Base-by-base conservation (phyloP, 2,888 invertebrate genomes). In the Trichopria drosophilae region DNA sequence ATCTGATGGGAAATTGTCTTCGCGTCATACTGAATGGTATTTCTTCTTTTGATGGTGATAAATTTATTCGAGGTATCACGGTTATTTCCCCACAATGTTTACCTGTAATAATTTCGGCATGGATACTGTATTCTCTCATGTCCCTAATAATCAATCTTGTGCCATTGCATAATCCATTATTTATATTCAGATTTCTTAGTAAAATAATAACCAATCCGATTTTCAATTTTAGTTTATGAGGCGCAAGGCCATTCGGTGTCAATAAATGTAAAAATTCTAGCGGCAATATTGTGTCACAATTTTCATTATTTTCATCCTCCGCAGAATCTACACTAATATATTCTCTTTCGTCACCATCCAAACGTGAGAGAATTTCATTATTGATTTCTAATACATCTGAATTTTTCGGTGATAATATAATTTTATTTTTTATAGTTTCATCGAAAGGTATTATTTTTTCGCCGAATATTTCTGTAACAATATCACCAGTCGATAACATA, bases 1-100 rank as follows among this genome's bases (percentile, higher is more conserved):
- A 46, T 36, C 63, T 47, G 35, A 68, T 55, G 9, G 65, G 64
- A 58, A 66, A 68, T 50, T 68, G 66, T 5, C 61, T 7, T 16
- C 61, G 49, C 49, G 61, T 65, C 41, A 68, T 65, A 39, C 56
- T 43, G 34, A 69, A 53, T 42, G 59, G 59, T 9, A 15, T 35
- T 6, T 15, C 15, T 15, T 35, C 35, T 15, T 15, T 6, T 5
- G 35, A 5, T 35, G 35, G 5, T 16, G 4, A 5, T 15, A 15
- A 15, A 35, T 35, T 16, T 15, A 15, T 35, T 6, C 9, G 15
- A 9, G 9, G 9, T 7, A 15, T 35, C 10, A 10, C 9, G 7
- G n/a, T n/a, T 18, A 15, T 35, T 15, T 6, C n/a, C 4, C 18
- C 5, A 18, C 10, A 9, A 4, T 15, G 6, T 18, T 35, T 6